Evolutionary conservation across 2,797 vertebrate species (phyloP).

Genomic region (Artibeus lituratus): DNA sequence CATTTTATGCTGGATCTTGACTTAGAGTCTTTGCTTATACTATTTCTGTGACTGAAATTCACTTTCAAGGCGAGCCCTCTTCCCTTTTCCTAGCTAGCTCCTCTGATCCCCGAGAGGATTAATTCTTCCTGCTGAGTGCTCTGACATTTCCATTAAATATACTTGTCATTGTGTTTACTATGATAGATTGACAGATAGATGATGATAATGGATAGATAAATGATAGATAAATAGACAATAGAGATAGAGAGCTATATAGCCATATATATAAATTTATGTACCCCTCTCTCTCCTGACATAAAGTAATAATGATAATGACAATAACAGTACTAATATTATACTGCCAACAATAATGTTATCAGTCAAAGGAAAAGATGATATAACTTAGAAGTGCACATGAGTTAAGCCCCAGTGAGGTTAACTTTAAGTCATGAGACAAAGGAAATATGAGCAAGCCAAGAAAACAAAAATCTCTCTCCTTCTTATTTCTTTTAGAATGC

Average conservation of each 20-base stretch:
- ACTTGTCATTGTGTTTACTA: not conserved
- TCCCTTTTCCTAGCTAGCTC: not conserved
- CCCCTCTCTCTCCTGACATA: not conserved
- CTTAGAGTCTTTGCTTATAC: not conserved
- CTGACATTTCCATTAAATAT: not conserved
- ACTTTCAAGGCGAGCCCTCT: not conserved
- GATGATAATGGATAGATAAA: not conserved
- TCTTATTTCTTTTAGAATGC: not conserved
- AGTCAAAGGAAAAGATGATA: not conserved
- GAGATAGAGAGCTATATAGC: not conserved
- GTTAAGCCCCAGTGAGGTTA: not conserved
- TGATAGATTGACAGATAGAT: not conserved
- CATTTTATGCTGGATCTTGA: not conserved
- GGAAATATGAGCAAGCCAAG: not conserved
- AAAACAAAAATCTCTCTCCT: not conserved
- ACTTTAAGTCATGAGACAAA: not conserved
- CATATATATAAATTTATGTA: not conserved
- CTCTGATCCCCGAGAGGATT: not conserved
- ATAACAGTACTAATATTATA: not conserved
- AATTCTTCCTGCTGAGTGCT: not conserved
- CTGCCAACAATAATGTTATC: not conserved
- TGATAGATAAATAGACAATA: not conserved
- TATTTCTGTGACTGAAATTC: not conserved
- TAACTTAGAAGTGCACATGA: not conserved
- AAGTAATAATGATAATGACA: not conserved